phyloP scores from a whole-genome alignment of 2,113 vertebrate genomes.

The Brachypteracias leptosomus region DNA sequence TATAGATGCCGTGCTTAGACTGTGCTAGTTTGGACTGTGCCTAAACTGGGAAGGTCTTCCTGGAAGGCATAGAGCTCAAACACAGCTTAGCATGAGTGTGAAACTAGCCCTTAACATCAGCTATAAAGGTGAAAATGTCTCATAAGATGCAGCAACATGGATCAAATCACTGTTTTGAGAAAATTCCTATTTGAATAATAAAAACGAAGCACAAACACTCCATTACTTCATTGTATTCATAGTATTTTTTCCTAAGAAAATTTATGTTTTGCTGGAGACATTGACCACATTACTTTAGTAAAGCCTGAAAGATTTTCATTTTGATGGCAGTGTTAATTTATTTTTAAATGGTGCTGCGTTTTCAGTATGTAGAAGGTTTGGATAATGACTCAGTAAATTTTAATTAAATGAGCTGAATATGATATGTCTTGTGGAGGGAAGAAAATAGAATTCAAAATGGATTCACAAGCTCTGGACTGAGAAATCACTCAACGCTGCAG shows the following conservation, averaged over 20 bases:
- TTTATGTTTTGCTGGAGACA: background rate
- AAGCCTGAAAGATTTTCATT: constrained; percentile 21
- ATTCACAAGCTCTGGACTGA: constrained; percentile 7
- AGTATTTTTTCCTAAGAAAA: background rate
- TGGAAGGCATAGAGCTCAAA: background rate
- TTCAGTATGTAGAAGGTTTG: background rate
- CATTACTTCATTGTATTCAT: background rate
- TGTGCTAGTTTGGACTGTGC: background rate
- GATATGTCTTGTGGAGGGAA: background rate
- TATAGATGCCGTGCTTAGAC: no score
- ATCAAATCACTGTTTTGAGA: rapidly evolving
- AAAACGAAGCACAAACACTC: background rate
- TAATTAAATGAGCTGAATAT: constrained; percentile 68
- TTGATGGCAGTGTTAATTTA: constrained; percentile 11
- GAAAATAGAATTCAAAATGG: constrained; percentile 5
- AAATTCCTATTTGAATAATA: background rate
- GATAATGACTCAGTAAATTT: constrained; percentile 63
- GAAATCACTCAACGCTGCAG: background rate
- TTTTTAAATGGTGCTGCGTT: constrained; percentile 24
- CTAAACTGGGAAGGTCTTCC: background rate
- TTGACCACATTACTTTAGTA: background rate
- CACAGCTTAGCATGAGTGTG: background rate
- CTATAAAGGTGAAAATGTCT: background rate
- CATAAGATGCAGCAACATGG: background rate
- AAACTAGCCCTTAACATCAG: background rate